Evolutionary conservation across 2,113 vertebrate species (phyloP).

Genomic region (Pollimyrus isidori): DNA sequence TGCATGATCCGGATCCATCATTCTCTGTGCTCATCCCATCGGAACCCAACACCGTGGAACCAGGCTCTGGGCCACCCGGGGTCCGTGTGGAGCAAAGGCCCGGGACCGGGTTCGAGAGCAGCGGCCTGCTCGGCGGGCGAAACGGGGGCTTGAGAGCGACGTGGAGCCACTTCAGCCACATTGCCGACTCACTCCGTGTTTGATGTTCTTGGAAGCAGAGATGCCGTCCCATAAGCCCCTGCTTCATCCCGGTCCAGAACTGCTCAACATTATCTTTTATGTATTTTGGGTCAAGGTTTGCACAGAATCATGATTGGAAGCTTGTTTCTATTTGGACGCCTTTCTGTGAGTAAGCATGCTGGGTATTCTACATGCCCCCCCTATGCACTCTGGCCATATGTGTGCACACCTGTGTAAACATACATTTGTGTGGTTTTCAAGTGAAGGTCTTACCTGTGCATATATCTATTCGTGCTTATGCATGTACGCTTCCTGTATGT

Average conservation of each 20-base stretch:
- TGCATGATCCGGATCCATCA: conserved; percentile 35
- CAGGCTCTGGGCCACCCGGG: background rate
- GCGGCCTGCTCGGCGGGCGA: background rate
- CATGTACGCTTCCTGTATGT: background rate
- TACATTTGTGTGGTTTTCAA: background rate
- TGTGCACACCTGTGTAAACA: background rate
- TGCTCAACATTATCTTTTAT: background rate
- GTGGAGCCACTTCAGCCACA: too few relatives aligned
- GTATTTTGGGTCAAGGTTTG: background rate
- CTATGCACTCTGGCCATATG: background rate
- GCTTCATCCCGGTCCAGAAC: conserved; percentile 36
- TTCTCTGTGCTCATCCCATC: background rate
- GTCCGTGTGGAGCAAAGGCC: background rate
- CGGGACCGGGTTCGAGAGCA: background rate
- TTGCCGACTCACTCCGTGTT: background rate
- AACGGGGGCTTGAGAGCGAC: background rate
- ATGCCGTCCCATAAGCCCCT: background rate
- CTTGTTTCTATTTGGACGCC: background rate
- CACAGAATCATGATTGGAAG: background rate
- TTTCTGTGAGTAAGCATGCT: background rate
- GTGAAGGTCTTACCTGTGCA: background rate
- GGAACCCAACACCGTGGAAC: background rate
- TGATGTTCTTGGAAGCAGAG: background rate
- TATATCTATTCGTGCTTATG: background rate
- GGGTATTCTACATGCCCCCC: background rate